Conservation (phyloP, 2,113 vertebrate species). For the Bubo scandiacus region DNA sequence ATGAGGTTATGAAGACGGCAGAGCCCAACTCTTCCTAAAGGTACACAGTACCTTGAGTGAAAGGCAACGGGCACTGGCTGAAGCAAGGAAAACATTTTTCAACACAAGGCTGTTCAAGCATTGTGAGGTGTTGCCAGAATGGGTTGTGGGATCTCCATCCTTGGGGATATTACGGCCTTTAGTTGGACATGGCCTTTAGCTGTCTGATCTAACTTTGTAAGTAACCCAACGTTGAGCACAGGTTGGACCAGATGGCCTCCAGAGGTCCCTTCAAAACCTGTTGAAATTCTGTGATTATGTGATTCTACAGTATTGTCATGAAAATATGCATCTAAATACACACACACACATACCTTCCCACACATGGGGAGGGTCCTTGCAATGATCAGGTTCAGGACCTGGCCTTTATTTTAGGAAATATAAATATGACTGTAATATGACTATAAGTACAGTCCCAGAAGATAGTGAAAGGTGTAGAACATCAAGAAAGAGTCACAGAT, state of each 20-base stretch:
- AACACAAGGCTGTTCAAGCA: rapidly evolving
- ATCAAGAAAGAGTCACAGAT: not conserved
- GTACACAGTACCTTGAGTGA: not conserved
- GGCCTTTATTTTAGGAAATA: not conserved
- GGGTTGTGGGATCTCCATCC: not conserved
- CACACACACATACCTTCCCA: not conserved
- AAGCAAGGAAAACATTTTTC: not conserved
- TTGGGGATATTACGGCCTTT: not conserved
- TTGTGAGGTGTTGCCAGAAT: not conserved
- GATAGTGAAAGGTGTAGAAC: not conserved
- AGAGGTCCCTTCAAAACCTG: not conserved
- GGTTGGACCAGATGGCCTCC: not conserved
- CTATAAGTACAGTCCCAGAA: not conserved
- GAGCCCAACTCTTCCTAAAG: not conserved
- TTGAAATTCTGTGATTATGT: not conserved
- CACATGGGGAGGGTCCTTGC: not conserved
- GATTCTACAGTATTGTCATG: not conserved
- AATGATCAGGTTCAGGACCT: not conserved
- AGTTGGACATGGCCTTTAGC: not conserved
- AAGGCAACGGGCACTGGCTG: not conserved
- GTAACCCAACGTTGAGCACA: not conserved
- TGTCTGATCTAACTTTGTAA: not conserved
- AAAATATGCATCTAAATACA: not conserved
- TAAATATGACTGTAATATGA: not conserved
- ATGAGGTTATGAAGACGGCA: not conserved